Conservation (phyloP, 2,888 invertebrate genomes). For the Epinotia demarniana region DNA sequence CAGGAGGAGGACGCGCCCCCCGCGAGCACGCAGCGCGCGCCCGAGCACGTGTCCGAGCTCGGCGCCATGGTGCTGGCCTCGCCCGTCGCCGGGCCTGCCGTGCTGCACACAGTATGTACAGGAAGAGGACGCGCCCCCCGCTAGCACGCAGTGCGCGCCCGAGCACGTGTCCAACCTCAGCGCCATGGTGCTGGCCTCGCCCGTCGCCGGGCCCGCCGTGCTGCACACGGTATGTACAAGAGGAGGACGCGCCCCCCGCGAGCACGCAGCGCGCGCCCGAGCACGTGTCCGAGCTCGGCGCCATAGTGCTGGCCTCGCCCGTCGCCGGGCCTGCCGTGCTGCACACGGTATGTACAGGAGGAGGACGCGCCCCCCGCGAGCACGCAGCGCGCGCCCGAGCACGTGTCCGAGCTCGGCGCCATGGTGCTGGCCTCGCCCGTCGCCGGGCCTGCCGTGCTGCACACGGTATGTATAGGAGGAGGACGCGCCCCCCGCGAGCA, state of each 20-base stretch:
- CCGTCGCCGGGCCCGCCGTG: constrained; percentile 64
- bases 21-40: constrained; percentile 72
- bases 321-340: constrained; percentile 65
- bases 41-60: constrained; percentile 91
- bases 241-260: constrained; percentile 70
- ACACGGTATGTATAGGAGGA: constrained; percentile 58
- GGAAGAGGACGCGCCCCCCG: constrained; percentile 67
- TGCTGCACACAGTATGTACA: constrained; percentile 62
- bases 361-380: constrained; percentile 70
- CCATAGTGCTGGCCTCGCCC: constrained; percentile 86
- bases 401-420: constrained; percentile 92
- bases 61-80: constrained; percentile 89
- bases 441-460: no score
- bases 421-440: constrained; percentile 86
- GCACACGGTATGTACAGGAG: constrained; percentile 60
- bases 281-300: constrained; percentile 91
- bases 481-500: no score
- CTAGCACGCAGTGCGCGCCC: constrained; percentile 76
- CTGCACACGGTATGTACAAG: constrained; percentile 62
- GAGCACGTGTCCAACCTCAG: constrained; percentile 93
- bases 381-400: constrained; percentile 83
- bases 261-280: constrained; percentile 83
- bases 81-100: constrained; percentile 64
- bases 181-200: constrained; percentile 87
- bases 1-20: constrained; percentile 63